Evolutionary conservation across 1,140 invertebrate species (phyloP).

Genomic region (Aphelinus certus): DNA sequence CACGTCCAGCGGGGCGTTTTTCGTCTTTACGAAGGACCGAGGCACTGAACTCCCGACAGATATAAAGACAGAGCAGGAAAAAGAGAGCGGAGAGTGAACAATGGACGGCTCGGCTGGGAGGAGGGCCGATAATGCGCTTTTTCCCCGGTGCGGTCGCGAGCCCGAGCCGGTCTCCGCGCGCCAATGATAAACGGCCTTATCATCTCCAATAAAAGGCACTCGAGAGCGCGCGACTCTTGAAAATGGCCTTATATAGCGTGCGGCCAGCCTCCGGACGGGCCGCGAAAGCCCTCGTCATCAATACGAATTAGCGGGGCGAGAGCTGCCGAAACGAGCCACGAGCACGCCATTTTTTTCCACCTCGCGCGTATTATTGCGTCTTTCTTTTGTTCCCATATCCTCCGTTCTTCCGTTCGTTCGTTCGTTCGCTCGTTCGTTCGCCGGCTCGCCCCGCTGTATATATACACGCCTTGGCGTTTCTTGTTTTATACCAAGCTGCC

Average conservation of each 20-base stretch:
- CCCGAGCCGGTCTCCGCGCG: neutral
- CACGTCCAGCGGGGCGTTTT: constrained; percentile 1
- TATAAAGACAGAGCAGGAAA: neutral
- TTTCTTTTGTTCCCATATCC: too few relatives aligned
- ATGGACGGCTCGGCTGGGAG: neutral
- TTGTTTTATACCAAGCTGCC: too few relatives aligned
- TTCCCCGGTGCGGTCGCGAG: neutral
- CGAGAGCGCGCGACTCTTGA: neutral
- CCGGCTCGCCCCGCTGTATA: neutral
- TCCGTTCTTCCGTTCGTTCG: too few relatives aligned
- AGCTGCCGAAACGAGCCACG: neutral
- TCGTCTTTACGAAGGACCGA: neutral
- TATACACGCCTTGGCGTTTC: neutral
- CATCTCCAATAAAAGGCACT: constrained; percentile 30
- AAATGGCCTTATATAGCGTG: constrained; percentile 14
- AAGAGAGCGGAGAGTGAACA: constrained; percentile 1
- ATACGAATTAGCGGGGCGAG: constrained; percentile 28
- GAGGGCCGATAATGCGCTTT: constrained; percentile 29
- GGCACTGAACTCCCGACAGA: neutral
- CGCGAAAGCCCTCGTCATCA: constrained; percentile 24
- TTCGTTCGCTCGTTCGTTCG: too few relatives aligned
- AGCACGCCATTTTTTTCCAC: neutral
- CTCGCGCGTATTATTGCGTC: too few relatives aligned
- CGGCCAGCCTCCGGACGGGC: neutral
- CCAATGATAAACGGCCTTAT: constrained; percentile 39